These are phyloP conservation scores for Saccostrea glomerata DNA, from an alignment of 1,140 invertebrate species.

Conservation along the genomic window DNA sequence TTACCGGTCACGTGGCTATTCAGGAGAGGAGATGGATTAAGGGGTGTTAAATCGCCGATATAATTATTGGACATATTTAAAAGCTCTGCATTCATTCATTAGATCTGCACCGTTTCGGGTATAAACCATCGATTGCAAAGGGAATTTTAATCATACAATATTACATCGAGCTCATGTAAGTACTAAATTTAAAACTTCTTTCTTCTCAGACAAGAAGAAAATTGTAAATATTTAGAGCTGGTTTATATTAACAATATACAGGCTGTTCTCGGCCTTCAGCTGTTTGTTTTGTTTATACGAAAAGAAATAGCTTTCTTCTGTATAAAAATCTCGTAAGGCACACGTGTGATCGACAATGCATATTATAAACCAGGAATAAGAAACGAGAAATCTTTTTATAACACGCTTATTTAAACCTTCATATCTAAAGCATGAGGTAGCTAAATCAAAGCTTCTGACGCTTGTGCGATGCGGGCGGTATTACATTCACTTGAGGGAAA, in stretches of 20 bases:
- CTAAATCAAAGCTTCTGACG: background rate
- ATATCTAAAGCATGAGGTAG: background rate
- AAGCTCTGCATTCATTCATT: background rate
- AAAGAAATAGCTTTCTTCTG: background rate
- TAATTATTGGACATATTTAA: constrained; percentile 6
- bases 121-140: background rate
- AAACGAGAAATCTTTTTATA: background rate
- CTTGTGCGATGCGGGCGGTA: background rate
- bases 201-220: background rate
- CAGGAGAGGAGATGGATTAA: background rate
- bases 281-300: background rate
- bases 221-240: background rate
- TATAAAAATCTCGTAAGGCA: background rate
- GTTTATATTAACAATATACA: constrained; percentile 1
- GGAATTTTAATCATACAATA: background rate
- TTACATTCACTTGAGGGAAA: background rate
- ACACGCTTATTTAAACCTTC: background rate
- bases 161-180: background rate
- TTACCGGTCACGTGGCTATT: constrained; percentile 11
- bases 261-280: background rate
- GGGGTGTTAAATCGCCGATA: constrained; percentile 23
- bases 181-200: background rate
- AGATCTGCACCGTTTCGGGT: background rate
- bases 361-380: background rate
- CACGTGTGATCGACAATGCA: background rate